Percentiles rank a stretch among this genome's conserved stretches.
Conservation (phyloP, 1,140 invertebrate species). For the Psilanteris sp. region DNA sequence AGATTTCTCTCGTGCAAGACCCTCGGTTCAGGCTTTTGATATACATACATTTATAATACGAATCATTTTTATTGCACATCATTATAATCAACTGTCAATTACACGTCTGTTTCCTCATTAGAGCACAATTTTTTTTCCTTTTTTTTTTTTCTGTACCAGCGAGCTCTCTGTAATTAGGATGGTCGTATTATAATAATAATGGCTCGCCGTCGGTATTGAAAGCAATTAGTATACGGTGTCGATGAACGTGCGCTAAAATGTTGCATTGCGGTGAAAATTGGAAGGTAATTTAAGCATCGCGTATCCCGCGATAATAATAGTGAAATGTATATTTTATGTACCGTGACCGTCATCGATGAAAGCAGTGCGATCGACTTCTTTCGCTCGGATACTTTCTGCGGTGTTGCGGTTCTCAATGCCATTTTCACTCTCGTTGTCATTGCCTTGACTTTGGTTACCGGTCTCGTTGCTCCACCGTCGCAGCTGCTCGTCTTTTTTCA, state of each 20-base stretch:
- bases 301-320: conserved; percentile 40
- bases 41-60: neutral
- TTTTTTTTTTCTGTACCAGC: neutral
- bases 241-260: conserved; percentile 23
- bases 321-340: conserved; percentile 47
- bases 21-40: no score
- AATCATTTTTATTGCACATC: neutral
- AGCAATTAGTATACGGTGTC: conserved; percentile 12
- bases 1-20: no score
- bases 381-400: conserved; percentile 52
- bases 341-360: conserved; percentile 55
- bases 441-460: conserved; percentile 48
- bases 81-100: neutral
- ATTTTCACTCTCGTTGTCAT: conserved; percentile 62
- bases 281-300: conserved; percentile 19
- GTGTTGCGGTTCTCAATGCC: conserved; percentile 44
- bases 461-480: conserved; percentile 35
- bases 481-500: conserved; percentile 29
- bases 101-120: neutral
- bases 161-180: conserved; percentile 3
- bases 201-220: neutral
- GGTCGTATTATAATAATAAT: neutral
- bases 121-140: neutral
- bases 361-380: conserved; percentile 62
- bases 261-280: conserved; percentile 37